These are phyloP conservation scores for Hypomesus transpacificus DNA, from an alignment of 2,113 vertebrate species.

Conservation along the genomic window DNA sequence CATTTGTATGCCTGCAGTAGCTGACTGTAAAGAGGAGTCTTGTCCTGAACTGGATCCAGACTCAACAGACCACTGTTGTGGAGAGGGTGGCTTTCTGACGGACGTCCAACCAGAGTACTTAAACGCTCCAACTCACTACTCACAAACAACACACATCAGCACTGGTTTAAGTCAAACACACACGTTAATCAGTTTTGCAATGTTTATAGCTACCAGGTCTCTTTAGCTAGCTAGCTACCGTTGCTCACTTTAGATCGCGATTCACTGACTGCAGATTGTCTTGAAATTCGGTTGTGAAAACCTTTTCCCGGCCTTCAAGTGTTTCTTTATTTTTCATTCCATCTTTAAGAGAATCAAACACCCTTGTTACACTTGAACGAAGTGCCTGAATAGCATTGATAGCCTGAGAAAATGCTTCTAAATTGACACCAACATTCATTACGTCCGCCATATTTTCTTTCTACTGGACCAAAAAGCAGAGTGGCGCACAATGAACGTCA, in stretches of 20 bases:
- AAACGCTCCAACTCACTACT: conserved; percentile 79
- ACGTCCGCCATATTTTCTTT: conserved; percentile 82
- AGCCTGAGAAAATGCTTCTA: conserved; percentile 94
- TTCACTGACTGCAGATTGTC: conserved; percentile 94
- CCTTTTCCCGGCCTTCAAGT: conserved; percentile 88
- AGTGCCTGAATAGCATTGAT: conserved; percentile 93
- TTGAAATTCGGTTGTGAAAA: conserved; percentile 89
- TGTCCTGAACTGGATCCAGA: conserved; percentile 96
- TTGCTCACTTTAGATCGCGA: conserved; percentile 90
- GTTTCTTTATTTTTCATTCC: conserved; percentile 94
- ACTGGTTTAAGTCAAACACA: background rate
- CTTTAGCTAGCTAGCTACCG: no score
- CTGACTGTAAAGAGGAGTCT: conserved; percentile 95
- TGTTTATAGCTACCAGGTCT: background rate
- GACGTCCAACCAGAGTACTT: conserved; percentile 90
- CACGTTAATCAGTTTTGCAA: background rate
- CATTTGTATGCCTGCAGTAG: conserved; percentile 98
- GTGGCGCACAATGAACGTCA: conserved; percentile 34
- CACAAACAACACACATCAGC: background rate
- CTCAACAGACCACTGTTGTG: conserved; percentile 95
- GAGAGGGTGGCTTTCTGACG: conserved; percentile 94
- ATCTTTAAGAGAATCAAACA: conserved; percentile 95
- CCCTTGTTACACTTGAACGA: conserved; percentile 91
- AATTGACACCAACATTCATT: conserved; percentile 87
- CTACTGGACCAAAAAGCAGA: background rate